phyloP scores from a whole-genome alignment of 1,140 invertebrate genomes.

The Drosophila serrata region DNA sequence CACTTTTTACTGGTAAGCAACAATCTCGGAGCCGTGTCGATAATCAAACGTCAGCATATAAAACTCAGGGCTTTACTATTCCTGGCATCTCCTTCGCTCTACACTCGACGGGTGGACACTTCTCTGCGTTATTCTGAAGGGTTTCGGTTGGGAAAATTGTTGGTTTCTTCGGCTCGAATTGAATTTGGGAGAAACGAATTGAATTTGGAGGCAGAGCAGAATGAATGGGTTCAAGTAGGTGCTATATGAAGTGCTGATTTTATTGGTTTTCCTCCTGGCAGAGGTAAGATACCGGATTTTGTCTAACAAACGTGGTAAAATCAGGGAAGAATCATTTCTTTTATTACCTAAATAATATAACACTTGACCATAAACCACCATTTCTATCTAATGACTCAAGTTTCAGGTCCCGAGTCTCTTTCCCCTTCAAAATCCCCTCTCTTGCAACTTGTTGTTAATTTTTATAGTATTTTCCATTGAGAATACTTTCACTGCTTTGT shows the following conservation, averaged over 20 bases:
- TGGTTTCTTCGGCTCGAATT: conserved; percentile 39
- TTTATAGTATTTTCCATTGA: conserved; percentile 3
- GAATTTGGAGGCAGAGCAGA: conserved; percentile 32
- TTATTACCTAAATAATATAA: neutral
- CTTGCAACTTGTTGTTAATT: neutral
- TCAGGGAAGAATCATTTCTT: neutral
- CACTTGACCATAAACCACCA: neutral
- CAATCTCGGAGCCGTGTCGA: conserved; percentile 62
- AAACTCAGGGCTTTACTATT: conserved; percentile 72
- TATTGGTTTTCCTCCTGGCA: conserved; percentile 5
- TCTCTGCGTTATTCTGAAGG: conserved; percentile 20
- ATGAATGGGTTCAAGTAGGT: conserved; percentile 42
- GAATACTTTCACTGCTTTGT: conserved; percentile 12
- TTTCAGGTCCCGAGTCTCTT: neutral
- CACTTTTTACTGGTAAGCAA: conserved; percentile 59
- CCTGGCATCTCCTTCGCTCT: conserved; percentile 43
- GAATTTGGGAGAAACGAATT: conserved; percentile 41
- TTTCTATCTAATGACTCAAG: neutral
- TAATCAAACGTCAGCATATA: conserved; percentile 82
- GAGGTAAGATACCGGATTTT: neutral
- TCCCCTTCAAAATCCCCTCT: neutral
- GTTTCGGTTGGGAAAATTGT: conserved; percentile 37
- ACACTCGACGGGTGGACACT: conserved; percentile 36
- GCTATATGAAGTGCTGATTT: conserved; percentile 37
- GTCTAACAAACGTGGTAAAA: neutral